Conservation (phyloP, 2,113 vertebrate species). For the Fulmarus glacialis region DNA sequence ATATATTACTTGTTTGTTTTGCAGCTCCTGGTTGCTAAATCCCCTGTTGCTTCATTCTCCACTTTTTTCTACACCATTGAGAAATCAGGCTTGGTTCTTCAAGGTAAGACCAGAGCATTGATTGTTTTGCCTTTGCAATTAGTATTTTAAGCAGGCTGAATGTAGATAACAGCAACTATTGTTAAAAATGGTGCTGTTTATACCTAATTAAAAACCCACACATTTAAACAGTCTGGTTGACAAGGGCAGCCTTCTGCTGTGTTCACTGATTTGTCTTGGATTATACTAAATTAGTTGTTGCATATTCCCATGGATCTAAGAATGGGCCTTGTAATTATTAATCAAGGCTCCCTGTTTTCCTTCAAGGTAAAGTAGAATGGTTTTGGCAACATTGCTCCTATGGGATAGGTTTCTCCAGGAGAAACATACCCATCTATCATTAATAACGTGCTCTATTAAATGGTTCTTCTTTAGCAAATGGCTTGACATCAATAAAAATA, state of each 20-base stretch:
- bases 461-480: not conserved
- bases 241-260: not conserved
- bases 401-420: not conserved
- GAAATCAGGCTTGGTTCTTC: conserved; percentile 80
- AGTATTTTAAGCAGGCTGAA: not conserved
- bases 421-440: not conserved
- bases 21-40: conserved; percentile 85
- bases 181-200: not conserved
- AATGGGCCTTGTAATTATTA: not conserved
- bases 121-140: not conserved
- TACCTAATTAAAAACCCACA: not conserved
- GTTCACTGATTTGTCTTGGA: not conserved
- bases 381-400: not conserved
- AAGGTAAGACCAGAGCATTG: conserved; percentile 73
- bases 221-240: not conserved
- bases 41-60: conserved; percentile 80
- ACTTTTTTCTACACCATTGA: conserved; percentile 79
- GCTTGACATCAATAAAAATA: not conserved
- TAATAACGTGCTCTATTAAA: not conserved
- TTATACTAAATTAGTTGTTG: not conserved
- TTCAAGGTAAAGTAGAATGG: not conserved
- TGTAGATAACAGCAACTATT: not conserved
- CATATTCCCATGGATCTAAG: not conserved
- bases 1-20: not conserved
- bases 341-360: not conserved